phyloP scores from a whole-genome alignment of 2,113 vertebrate species.

The Montifringilla adamsi region DNA sequence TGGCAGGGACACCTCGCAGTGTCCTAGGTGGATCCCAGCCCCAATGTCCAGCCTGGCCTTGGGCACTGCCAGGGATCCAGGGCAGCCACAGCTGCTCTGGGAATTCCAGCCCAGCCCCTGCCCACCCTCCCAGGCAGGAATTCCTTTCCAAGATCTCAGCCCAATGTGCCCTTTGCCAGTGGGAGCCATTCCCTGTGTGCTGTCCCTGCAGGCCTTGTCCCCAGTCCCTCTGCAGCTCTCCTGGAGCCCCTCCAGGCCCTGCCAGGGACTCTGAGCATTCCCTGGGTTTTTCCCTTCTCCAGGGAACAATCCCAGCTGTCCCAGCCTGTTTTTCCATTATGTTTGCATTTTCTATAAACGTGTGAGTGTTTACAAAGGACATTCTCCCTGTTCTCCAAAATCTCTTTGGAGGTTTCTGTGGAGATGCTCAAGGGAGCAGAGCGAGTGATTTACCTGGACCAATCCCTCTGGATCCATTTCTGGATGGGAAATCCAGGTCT shows the following conservation, averaged over 20 bases:
- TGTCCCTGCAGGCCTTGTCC: background rate
- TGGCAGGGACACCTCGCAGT: background rate
- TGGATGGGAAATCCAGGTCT: background rate
- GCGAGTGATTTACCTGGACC: background rate
- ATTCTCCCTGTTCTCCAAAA: no score
- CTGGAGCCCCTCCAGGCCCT: background rate
- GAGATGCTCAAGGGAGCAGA: background rate
- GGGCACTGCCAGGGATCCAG: background rate
- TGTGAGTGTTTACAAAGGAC: background rate
- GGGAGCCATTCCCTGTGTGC: background rate
- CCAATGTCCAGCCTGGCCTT: background rate
- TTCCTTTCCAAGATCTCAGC: background rate
- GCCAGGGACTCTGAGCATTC: accelerated
- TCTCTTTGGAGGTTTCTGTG: background rate
- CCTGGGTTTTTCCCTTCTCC: background rate
- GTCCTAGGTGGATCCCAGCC: accelerated
- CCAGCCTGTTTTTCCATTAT: background rate
- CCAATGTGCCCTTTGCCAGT: background rate
- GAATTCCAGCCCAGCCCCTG: background rate
- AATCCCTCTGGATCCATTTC: background rate
- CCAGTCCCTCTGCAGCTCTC: background rate
- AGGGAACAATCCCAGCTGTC: background rate
- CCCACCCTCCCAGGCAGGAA: background rate
- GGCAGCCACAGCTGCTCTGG: background rate
- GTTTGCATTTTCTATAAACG: background rate